phyloP scores from a whole-genome alignment of 2,113 vertebrate genomes.

The Numida meleagris region DNA sequence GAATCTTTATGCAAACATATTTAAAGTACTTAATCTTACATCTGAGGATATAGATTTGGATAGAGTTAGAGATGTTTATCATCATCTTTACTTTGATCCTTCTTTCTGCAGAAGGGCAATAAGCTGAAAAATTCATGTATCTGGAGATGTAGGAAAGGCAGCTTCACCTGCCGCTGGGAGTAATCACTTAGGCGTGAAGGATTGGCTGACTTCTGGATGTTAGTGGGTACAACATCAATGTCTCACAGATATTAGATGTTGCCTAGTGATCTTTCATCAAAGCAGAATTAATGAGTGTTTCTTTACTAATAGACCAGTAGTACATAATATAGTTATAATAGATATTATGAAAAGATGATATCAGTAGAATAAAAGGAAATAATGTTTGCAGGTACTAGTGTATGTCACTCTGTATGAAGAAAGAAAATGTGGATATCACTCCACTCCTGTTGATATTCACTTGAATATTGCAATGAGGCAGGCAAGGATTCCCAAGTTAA shows the following conservation, averaged over 20 bases:
- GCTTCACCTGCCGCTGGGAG: not conserved
- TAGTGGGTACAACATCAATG: not conserved
- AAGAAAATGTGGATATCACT: not conserved
- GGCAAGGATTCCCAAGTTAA: not conserved
- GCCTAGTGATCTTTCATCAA: not conserved
- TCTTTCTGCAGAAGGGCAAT: not conserved
- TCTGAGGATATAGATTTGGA: not conserved
- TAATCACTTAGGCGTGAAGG: not conserved
- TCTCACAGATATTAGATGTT: not conserved
- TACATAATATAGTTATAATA: not conserved
- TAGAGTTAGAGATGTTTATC: conserved; percentile 23
- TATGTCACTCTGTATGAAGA: not conserved
- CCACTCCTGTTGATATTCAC: not conserved
- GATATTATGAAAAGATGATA: not conserved
- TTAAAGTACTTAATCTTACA: not conserved
- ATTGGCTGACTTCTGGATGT: not conserved
- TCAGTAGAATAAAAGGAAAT: not conserved
- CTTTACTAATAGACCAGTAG: not conserved
- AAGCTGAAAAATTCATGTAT: not conserved
- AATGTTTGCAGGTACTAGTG: not conserved
- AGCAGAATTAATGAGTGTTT: not conserved
- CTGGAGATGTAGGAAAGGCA: not conserved
- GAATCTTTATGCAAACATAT: conserved; percentile 13
- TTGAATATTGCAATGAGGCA: not conserved
- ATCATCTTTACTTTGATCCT: not conserved